A percentile compares a stretch with the other conserved stretches of the same genome.
phyloP scores from a whole-genome alignment of 2,888 invertebrate genomes.

The Didymodactylos carnosus region DNA sequence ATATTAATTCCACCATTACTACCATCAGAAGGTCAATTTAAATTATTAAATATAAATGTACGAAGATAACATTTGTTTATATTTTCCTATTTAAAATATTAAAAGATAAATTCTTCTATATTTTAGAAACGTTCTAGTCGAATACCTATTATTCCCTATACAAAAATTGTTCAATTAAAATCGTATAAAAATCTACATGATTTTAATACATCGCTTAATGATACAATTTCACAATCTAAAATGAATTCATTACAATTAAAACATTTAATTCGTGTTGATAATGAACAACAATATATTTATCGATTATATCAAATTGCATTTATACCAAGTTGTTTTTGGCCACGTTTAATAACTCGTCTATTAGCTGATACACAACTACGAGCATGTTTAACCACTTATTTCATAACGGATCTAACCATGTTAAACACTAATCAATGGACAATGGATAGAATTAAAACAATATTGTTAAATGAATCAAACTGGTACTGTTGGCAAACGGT shows the following conservation, averaged over 20 bases:
- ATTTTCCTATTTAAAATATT: neutral
- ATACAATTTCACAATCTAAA: neutral
- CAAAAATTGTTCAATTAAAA: neutral
- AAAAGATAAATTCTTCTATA: neutral
- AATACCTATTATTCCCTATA: neutral
- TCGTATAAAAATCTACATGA: neutral
- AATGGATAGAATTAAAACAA: neutral
- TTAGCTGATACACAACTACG: neutral
- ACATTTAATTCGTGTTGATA: neutral
- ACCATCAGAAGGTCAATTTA: conserved; percentile 43
- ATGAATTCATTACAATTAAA: neutral
- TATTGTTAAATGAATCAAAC: neutral
- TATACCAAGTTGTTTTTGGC: neutral
- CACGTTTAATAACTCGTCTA: neutral
- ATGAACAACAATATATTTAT: neutral
- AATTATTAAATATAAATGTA: neutral
- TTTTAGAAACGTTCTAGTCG: neutral
- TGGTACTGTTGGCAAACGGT: neutral
- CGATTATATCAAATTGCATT: neutral
- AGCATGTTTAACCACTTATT: neutral
- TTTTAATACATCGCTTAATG: neutral
- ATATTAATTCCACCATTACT: conserved; percentile 73
- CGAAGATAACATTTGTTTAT: neutral
- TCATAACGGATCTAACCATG: neutral
- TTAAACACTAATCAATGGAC: neutral